phyloP scores from a whole-genome alignment of 2,888 invertebrate species.

The Laothoe populi region DNA sequence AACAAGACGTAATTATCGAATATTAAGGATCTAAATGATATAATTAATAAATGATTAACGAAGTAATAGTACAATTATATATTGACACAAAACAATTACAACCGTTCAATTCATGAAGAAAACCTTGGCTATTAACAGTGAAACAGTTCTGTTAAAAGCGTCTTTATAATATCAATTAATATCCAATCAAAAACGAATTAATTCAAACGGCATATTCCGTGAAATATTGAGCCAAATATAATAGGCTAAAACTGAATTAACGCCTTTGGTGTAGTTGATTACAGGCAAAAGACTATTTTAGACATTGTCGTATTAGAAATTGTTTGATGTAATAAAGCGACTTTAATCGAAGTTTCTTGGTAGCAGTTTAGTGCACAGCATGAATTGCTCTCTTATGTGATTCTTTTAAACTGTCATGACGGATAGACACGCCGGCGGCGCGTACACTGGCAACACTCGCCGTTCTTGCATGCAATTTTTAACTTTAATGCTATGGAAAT shows the following conservation, averaged over 20 bases:
- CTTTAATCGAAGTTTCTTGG: too few species aligned
- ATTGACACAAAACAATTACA: neutral
- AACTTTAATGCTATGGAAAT: too few species aligned
- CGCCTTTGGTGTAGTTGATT: neutral
- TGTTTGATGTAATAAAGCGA: too few species aligned
- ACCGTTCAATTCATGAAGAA: neutral
- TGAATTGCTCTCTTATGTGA: too few species aligned
- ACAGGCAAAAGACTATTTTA: too few species aligned
- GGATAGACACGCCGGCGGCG: too few species aligned
- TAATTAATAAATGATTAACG: neutral
- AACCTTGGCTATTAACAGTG: neutral
- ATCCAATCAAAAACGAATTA: conserved; percentile 17
- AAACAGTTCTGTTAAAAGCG: neutral
- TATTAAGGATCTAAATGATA: neutral
- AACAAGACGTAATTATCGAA: neutral
- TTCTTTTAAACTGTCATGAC: too few species aligned
- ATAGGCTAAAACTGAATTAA: neutral
- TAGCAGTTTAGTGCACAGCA: too few species aligned
- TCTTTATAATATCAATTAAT: conserved; percentile 6
- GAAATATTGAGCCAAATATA: conserved; percentile 7
- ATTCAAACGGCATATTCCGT: neutral
- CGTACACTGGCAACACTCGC: too few species aligned
- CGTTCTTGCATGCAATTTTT: too few species aligned
- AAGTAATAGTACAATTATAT: neutral
- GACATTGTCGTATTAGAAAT: neutral